Evolutionary conservation across 2,797 vertebrate genomes (phyloP), one percentile per base, ranked within the genome.

Genomic region (Pangasius krempfi): DNA sequence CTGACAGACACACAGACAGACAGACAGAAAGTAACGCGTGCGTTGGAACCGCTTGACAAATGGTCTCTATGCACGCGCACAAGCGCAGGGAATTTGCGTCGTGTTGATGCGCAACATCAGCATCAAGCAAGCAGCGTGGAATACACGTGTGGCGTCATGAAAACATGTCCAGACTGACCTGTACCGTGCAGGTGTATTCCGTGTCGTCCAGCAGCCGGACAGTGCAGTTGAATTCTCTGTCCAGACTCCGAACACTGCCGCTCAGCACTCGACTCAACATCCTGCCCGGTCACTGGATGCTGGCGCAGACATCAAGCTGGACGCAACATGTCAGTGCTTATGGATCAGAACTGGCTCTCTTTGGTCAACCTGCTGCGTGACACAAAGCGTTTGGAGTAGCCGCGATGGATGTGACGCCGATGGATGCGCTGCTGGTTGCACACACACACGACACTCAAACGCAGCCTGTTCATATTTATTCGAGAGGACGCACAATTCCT

Each of bases 221-320:
- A 89, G 98, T 99, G 96, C 98, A 99, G 97, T 95, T 97, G 96
- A 97, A 98, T 95, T 98, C 98, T 93, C 98, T 97, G 91, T 99
- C 98, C 92, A 99, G 97, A 96, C 96, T 99, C 96, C 98, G 97
- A 96, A 98, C 97, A 97, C 98, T 99, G 95, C 98, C 97, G 95
- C 98, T 99, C 97, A 98, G 97, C 93, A 98, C 96, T 95, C 98
- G 97, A 96, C 98, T 98, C 97, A 99, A 97, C 98, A 99, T 99
- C 97, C 62, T 94, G 88, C 84, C 90, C 90, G 81, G 47, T 86
- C 90, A 84, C 62, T 91, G 85, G 27, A 83, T 80, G 86, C 87
- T 50, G 85, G 79, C 18, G 82, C 82, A 47, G 68, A 83, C 89
- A 88, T 90, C 87, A 91, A 81, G 89, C 86, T 85, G 76, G 82